Percentiles rank a stretch among this genome's conserved stretches.
Conservation (phyloP, 2,888 invertebrate species). For the Atethmia centrago region DNA sequence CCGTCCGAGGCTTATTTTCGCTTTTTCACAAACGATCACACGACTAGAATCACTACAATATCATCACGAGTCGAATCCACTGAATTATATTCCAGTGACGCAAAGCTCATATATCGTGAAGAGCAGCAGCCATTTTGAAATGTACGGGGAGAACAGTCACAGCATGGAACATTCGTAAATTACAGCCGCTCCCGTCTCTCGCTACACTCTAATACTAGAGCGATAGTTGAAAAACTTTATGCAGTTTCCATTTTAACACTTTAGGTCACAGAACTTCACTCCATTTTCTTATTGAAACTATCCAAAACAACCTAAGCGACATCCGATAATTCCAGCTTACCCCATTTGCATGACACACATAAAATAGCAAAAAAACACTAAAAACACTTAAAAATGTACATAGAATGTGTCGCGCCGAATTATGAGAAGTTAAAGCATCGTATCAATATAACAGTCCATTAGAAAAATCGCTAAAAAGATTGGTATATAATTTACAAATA, state of each 20-base stretch:
- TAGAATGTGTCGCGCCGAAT: constrained; percentile 88
- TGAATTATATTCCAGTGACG: constrained; percentile 91
- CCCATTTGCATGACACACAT: constrained; percentile 94
- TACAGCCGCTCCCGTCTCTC: constrained; percentile 81
- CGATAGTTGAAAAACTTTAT: constrained; percentile 83
- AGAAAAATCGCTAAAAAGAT: constrained; percentile 92
- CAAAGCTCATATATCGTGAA: constrained; percentile 91
- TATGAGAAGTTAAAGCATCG: constrained; percentile 88
- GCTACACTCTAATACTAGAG: constrained; percentile 75
- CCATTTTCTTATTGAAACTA: constrained; percentile 88
- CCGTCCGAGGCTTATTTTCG: constrained; percentile 79
- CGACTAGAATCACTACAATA: constrained; percentile 83
- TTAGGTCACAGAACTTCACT: constrained; percentile 87
- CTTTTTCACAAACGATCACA: constrained; percentile 84
- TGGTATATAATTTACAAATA: constrained; percentile 93
- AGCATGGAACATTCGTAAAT: constrained; percentile 90
- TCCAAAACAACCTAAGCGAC: constrained; percentile 91
- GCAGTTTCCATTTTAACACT: constrained; percentile 86
- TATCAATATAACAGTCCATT: constrained; percentile 89
- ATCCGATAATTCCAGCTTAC: constrained; percentile 92
- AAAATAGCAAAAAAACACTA: constrained; percentile 91
- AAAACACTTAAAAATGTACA: constrained; percentile 90
- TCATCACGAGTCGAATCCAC: constrained; percentile 85
- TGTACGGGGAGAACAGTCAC: constrained; percentile 91
- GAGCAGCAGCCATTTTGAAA: constrained; percentile 92